Evolutionary conservation across 2,113 vertebrate genomes (phyloP), one percentile per base, ranked within the genome.

Genomic region (Amphilophus citrinellus): DNA sequence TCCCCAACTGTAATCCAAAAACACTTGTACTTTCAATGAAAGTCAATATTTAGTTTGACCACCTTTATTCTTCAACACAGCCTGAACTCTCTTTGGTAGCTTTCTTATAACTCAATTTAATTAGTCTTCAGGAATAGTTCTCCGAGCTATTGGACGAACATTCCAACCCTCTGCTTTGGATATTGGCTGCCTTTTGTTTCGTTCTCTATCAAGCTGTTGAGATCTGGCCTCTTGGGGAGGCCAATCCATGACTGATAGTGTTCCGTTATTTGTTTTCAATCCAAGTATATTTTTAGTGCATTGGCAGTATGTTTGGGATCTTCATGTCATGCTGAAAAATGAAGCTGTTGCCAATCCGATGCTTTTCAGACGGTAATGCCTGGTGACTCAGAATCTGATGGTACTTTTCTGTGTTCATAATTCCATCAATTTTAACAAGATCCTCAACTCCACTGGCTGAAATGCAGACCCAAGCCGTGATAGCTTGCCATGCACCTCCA

Each of bases 371-470:
- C 30, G 22, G 42, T 50, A 71, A 50, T 30, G 42, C 42, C 27
- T 71, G 42, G 65, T 71, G 42, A 42, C 27, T 71, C 15, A 50
- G 50, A 50, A 71, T 71, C 65, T 71, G 65, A 71, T 50, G 65
- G 9, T 71, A 30, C 42, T 71, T 71, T 71, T 71, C 42, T 71
- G 42, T 42, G 27, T 50, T 71, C 65, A 71, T 71, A 71, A 71
- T 71, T 24, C 42, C 0, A 71, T 71, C 42, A 71, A 50, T 47
- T 71, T 71, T 30, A 50, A 50, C 65, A 71, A 30, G 42, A 71
- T 71, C 65, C 22, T 22, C 47, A 42, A 50, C 27, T 50, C 42
- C 27, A 22, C 42, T 20, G 27, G 42, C 42, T 50, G 24, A 68
- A 47, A 50, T 50, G 42, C 42, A 68, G 9, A 24, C 42, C 1